phyloP scores from a whole-genome alignment of 2,888 invertebrate species.

The Taenaris catops region DNA sequence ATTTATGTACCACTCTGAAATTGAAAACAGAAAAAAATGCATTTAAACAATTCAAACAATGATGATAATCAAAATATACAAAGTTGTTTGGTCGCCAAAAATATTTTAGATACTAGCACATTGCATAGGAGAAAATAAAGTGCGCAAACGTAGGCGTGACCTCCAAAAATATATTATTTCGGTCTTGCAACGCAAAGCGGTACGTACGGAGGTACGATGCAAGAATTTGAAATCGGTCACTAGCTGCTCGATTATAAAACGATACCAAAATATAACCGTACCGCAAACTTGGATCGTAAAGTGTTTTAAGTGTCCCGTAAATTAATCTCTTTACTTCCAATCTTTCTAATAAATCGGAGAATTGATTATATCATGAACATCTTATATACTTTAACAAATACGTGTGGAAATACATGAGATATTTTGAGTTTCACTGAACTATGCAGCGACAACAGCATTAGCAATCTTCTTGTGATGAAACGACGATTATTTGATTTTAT shows the following conservation, averaged over 20 bases:
- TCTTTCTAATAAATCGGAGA: too few relatives aligned
- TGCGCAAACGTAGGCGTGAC: constrained; percentile 50
- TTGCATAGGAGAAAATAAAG: constrained; percentile 52
- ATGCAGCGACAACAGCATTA: too few relatives aligned
- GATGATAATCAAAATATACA: constrained; percentile 24
- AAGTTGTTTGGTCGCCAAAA: constrained; percentile 30
- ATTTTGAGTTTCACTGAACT: too few relatives aligned
- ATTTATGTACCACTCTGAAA: background rate
- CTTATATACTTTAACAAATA: too few relatives aligned
- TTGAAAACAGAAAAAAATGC: background rate
- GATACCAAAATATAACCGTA: constrained; percentile 6
- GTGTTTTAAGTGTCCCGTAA: constrained; percentile 2
- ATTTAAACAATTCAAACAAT: constrained; percentile 9
- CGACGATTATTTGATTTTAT: too few relatives aligned
- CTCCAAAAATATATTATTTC: constrained; percentile 65
- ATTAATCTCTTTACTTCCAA: too few relatives aligned
- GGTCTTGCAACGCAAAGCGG: constrained; percentile 39
- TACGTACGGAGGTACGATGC: constrained; percentile 25
- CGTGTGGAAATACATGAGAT: too few relatives aligned
- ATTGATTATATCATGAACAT: too few relatives aligned
- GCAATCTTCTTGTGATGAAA: too few relatives aligned
- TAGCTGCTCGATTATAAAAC: constrained; percentile 14
- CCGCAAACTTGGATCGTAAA: constrained; percentile 1
- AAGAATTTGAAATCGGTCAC: constrained; percentile 10
- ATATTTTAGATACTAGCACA: constrained; percentile 26